phyloP scores from a whole-genome alignment of 2,113 vertebrate species.

The Oryctolagus cuniculus region DNA sequence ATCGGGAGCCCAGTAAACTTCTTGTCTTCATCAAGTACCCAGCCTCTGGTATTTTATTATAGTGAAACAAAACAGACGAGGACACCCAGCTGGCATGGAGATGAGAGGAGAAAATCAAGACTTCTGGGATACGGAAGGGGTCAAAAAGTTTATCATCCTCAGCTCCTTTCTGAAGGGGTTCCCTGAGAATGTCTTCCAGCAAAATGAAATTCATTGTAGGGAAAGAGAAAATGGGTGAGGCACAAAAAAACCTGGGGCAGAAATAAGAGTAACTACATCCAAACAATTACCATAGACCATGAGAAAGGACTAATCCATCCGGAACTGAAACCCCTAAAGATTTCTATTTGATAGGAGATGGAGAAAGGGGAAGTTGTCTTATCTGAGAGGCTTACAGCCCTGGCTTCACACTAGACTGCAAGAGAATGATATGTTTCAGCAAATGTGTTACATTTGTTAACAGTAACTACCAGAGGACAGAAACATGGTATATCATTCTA shows the following conservation, averaged over 20 bases:
- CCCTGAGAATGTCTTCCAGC: background rate
- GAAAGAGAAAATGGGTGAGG: background rate
- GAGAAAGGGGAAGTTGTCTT: background rate
- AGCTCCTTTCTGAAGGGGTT: conserved; percentile 3
- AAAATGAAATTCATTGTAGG: background rate
- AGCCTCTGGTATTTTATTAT: background rate
- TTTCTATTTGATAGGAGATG: background rate
- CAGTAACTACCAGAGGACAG: background rate
- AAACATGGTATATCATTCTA: background rate
- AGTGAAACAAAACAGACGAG: background rate
- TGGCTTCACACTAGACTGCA: background rate
- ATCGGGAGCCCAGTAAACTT: background rate
- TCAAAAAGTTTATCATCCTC: background rate
- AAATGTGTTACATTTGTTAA: background rate
- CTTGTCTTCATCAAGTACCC: background rate
- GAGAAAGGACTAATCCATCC: background rate
- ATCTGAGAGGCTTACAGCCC: background rate
- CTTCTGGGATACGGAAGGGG: background rate
- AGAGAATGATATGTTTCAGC: background rate
- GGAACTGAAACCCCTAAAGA: background rate
- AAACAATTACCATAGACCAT: background rate
- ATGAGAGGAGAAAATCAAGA: background rate
- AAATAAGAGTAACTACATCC: background rate
- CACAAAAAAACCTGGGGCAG: background rate
- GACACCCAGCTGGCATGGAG: background rate